A percentile compares a stretch with the other conserved stretches of the same genome.
Evolutionary conservation across 2,797 vertebrate genomes (phyloP).

Genomic region (Rhinatrema bivittatum): DNA sequence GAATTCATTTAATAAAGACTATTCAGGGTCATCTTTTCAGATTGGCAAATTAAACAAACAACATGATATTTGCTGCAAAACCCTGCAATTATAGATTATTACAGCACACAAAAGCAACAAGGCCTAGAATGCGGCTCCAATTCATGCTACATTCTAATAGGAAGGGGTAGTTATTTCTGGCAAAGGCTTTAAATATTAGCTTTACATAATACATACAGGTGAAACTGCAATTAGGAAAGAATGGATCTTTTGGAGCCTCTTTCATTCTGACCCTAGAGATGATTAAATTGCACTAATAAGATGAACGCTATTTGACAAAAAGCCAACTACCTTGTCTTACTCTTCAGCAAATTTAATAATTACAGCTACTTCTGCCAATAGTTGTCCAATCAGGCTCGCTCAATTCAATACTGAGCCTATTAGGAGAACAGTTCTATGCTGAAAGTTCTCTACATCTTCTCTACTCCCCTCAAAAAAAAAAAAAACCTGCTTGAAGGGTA

Average conservation of each 20-base stretch:
- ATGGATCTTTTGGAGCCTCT: conserved; percentile 54
- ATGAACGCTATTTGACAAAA: conserved; percentile 61
- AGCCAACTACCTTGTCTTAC: conserved; percentile 61
- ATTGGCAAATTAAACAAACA: conserved; percentile 64
- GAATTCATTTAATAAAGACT: conserved; percentile 54
- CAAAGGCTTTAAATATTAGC: conserved; percentile 70
- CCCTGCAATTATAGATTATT: conserved; percentile 68
- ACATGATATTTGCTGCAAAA: conserved; percentile 58
- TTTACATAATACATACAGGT: conserved; percentile 65
- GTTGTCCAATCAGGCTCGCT: conserved; percentile 63
- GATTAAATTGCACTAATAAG: conserved; percentile 65
- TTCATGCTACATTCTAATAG: conserved; percentile 55
- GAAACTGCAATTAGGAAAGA: conserved; percentile 67
- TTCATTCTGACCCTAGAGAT: conserved; percentile 57
- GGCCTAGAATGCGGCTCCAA: conserved; percentile 58
- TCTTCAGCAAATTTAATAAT: conserved; percentile 67
- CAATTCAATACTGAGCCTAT: conserved; percentile 66
- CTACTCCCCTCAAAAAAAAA: conserved; percentile 63
- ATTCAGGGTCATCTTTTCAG: conserved; percentile 67
- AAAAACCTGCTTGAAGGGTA: conserved; percentile 58
- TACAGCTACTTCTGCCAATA: conserved; percentile 60
- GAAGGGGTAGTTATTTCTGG: conserved; percentile 68
- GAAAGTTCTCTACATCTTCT: conserved; percentile 60
- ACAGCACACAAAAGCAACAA: conserved; percentile 59
- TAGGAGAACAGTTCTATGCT: conserved; percentile 54